Percentiles rank a stretch among this genome's conserved stretches.
These are phyloP conservation scores for Leucoma salicis DNA, from an alignment of 2,888 invertebrate species.

Conservation along the genomic window DNA sequence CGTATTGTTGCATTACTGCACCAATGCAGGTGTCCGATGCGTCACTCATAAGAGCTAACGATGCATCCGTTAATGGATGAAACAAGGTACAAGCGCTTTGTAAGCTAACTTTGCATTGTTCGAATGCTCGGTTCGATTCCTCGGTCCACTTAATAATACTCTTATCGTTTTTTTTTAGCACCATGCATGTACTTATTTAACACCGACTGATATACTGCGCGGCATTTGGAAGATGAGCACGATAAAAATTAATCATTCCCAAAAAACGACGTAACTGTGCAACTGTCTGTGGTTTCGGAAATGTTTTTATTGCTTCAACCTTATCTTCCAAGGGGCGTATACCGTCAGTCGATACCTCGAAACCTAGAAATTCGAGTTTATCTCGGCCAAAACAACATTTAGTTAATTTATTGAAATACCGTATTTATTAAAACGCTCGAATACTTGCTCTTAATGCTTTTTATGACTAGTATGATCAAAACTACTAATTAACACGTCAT, in stretches of 20 bases:
- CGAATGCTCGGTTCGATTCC: slow-evolving; percentile 3
- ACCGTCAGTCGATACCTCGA: too few relatives aligned
- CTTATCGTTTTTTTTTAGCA: slow-evolving; percentile 8
- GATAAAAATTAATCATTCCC: too few relatives aligned
- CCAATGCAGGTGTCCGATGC: slow-evolving; percentile 6
- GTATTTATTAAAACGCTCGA: slow-evolving; percentile 1
- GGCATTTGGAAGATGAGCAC: too few relatives aligned
- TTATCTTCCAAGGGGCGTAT: too few relatives aligned
- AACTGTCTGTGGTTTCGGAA: too few relatives aligned
- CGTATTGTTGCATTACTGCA: background rate
- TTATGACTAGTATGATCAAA: background rate
- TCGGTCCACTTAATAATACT: slow-evolving; percentile 3
- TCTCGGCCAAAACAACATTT: slow-evolving; percentile 4
- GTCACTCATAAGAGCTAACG: slow-evolving; percentile 10
- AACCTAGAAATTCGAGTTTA: background rate
- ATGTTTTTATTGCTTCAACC: too few relatives aligned
- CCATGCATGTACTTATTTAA: slow-evolving; percentile 5
- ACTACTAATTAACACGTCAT: slow-evolving; percentile 3
- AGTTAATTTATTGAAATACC: slow-evolving; percentile 3
- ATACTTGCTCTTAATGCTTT: slow-evolving; percentile 3
- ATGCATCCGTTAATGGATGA: background rate
- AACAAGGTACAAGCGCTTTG: slow-evolving; percentile 3
- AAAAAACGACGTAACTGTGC: too few relatives aligned
- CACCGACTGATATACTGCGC: background rate
- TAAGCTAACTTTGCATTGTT: slow-evolving; percentile 5